Evolutionary conservation across 2,888 invertebrate species (phyloP).

Genomic region (Coelopa pilipes): DNA sequence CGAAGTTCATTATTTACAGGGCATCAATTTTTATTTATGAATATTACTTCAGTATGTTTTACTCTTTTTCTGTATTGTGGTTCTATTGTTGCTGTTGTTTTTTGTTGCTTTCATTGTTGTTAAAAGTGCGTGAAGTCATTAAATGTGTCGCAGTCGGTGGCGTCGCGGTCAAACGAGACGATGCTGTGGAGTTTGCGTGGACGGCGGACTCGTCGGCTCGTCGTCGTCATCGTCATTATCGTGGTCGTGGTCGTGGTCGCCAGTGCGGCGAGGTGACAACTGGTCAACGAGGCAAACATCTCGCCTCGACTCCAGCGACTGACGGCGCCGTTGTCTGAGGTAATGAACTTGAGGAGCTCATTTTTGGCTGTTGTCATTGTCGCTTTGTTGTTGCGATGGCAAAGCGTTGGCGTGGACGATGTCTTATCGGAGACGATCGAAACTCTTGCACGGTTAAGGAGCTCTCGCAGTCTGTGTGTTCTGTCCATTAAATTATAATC

Average conservation of each 20-base stretch:
- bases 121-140: slow-evolving; percentile 26
- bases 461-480: background rate
- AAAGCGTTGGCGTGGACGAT: slow-evolving; percentile 22
- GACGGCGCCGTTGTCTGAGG: slow-evolving; percentile 28
- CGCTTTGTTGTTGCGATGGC: background rate
- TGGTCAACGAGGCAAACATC: slow-evolving; percentile 17
- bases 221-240: background rate
- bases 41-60: slow-evolving; percentile 13
- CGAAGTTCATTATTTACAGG: slow-evolving; percentile 5
- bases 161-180: slow-evolving; percentile 1
- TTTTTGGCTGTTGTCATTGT: background rate
- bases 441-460: background rate
- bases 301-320: background rate
- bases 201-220: background rate
- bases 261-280: background rate
- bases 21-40: slow-evolving; percentile 14
- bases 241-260: background rate
- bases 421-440: background rate
- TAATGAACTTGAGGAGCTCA: slow-evolving; percentile 35
- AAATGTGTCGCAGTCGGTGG: background rate
- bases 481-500: background rate
- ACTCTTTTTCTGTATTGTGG: no score
- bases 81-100: no score
- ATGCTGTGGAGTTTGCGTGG: background rate
- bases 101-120: background rate